phyloP scores from a whole-genome alignment of 2,113 vertebrate species.

The Neoarius graeffei region DNA sequence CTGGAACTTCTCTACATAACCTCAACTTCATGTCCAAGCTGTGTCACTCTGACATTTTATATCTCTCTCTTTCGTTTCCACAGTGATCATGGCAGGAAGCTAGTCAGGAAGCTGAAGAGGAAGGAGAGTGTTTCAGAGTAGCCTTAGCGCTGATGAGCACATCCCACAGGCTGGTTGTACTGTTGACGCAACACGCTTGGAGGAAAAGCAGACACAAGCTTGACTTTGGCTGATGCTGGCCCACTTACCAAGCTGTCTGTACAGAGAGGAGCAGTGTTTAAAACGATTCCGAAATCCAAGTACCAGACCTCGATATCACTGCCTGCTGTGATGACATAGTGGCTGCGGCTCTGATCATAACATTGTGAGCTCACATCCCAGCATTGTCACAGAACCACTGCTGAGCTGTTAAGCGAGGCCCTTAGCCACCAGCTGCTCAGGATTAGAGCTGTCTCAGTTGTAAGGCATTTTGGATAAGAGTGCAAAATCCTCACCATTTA shows the following conservation, averaged over 20 bases:
- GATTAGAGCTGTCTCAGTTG: background rate
- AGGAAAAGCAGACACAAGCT: slow-evolving; percentile 27
- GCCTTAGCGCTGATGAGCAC: slow-evolving; percentile 16
- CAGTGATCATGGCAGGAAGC: slow-evolving; percentile 14
- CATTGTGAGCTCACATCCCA: background rate
- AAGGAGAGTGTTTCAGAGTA: slow-evolving; percentile 1
- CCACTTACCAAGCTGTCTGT: slow-evolving; percentile 30
- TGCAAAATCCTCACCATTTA: background rate
- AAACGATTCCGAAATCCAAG: slow-evolving; percentile 13
- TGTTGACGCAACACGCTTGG: slow-evolving; percentile 29
- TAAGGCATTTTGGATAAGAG: background rate
- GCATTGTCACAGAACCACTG: background rate
- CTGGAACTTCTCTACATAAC: background rate
- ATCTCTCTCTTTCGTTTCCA: background rate
- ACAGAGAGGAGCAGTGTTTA: background rate
- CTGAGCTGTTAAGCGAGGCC: slow-evolving; percentile 1
- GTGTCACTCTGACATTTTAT: background rate
- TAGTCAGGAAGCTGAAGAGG: slow-evolving; percentile 31
- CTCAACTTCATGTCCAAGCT: background rate
- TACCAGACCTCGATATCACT: background rate
- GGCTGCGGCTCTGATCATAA: background rate
- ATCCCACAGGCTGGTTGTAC: slow-evolving; percentile 36
- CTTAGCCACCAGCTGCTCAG: background rate
- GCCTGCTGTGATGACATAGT: background rate
- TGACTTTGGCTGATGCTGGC: slow-evolving; percentile 13